These are phyloP conservation scores for Saimiri boliviensis DNA, from an alignment of 2,113 vertebrate genomes.

Conservation along the genomic window DNA sequence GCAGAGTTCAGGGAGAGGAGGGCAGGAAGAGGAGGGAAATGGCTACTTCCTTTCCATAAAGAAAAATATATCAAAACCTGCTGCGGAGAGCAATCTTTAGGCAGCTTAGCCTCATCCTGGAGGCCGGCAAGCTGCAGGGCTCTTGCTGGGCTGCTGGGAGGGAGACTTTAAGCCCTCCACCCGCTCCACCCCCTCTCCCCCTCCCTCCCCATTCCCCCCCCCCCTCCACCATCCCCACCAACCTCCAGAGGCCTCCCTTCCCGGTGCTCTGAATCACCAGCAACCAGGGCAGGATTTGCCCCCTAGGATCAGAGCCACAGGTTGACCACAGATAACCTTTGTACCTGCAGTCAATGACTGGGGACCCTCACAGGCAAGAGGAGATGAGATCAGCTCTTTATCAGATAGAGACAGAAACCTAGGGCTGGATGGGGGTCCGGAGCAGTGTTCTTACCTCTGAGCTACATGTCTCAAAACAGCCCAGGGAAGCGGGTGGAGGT, in stretches of 20 bases:
- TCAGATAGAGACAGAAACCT: neutral
- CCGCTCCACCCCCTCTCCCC: neutral
- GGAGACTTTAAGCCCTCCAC: neutral
- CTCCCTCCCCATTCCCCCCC: neutral
- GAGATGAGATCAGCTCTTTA: neutral
- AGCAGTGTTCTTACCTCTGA: neutral
- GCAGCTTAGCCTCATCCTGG: neutral
- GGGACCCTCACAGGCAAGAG: neutral
- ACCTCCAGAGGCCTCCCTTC: neutral
- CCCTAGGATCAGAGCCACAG: neutral
- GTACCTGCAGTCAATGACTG: neutral
- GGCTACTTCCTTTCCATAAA: neutral
- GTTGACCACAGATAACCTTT: neutral
- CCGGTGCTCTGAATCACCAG: neutral
- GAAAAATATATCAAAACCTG: conserved; percentile 18
- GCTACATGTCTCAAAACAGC: neutral
- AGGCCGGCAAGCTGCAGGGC: neutral
- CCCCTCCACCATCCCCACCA: too few relatives aligned
- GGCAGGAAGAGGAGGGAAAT: neutral
- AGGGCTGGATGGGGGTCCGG: neutral
- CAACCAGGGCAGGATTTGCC: neutral
- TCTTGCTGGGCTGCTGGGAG: too few relatives aligned
- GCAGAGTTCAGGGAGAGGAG: neutral
- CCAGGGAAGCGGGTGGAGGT: neutral
- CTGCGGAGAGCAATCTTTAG: neutral